Percentiles rank a stretch among this genome's conserved stretches.
phyloP scores from a whole-genome alignment of 2,888 invertebrate species.

The Lydus trimaculatus region DNA sequence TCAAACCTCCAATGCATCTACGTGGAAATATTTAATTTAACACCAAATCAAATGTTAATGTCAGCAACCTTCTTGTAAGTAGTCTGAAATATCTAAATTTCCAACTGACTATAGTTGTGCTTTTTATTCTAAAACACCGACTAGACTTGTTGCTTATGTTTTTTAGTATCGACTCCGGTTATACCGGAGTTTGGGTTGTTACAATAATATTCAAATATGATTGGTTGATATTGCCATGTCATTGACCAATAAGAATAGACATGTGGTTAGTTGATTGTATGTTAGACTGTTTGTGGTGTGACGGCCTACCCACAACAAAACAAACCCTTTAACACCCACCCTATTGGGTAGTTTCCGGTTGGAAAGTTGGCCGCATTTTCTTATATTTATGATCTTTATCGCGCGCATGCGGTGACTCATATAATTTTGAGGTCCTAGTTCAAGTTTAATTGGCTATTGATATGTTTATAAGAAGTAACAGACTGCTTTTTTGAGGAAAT shows the following conservation, averaged over 20 bases:
- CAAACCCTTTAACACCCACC: conserved; percentile 42
- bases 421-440: not conserved
- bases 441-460: not conserved
- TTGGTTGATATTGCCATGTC: conserved; percentile 49
- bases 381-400: conserved; percentile 46
- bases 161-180: conserved; percentile 50
- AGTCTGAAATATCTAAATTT: not conserved
- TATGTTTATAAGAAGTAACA: not conserved
- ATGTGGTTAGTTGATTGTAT: conserved; percentile 36
- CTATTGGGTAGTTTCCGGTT: conserved; percentile 55
- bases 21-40: not conserved
- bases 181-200: conserved; percentile 39
- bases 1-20: not conserved
- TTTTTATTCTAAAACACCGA: conserved; percentile 28
- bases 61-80: not conserved
- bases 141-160: conserved; percentile 51
- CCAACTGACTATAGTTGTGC: conserved; percentile 9
- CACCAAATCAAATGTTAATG: not conserved
- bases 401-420: conserved; percentile 47
- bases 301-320: conserved; percentile 29
- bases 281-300: conserved; percentile 52
- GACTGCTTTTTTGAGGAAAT: not conserved
- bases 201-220: conserved; percentile 36
- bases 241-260: conserved; percentile 50
- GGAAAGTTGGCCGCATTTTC: conserved; percentile 46